These are phyloP conservation scores for Setophaga kirtlandii DNA, from an alignment of 2,113 vertebrate species.

Conservation along the genomic window DNA sequence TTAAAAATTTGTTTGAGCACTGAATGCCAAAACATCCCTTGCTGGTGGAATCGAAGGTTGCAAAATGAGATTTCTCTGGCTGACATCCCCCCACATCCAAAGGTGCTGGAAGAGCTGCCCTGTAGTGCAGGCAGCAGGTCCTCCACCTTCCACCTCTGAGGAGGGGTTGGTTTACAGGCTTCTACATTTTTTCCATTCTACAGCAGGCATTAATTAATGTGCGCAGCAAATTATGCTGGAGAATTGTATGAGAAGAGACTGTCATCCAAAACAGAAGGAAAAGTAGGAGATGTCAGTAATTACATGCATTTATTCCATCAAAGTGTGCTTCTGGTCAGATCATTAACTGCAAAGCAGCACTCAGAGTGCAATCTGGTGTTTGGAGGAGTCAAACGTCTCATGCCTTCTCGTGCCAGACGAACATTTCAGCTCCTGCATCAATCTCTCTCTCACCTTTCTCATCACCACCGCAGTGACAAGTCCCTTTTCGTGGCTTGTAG, in stretches of 20 bases:
- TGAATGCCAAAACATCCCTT: background rate
- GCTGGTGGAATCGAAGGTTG: background rate
- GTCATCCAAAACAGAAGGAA: background rate
- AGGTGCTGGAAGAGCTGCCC: background rate
- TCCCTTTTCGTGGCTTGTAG: background rate
- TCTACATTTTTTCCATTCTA: background rate
- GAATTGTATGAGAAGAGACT: background rate
- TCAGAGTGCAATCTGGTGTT: background rate
- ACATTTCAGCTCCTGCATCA: background rate
- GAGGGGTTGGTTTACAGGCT: background rate
- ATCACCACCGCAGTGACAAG: background rate
- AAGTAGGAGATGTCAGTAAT: background rate
- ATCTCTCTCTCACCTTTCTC: slow-evolving; percentile 8
- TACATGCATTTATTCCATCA: background rate
- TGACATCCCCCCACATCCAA: rapidly evolving
- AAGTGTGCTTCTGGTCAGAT: background rate
- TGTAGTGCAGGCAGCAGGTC: background rate
- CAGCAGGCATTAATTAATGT: background rate
- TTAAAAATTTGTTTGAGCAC: background rate
- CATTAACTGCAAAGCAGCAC: background rate
- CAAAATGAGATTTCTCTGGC: background rate
- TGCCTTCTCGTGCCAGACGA: background rate
- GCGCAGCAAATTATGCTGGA: background rate
- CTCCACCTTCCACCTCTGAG: background rate
- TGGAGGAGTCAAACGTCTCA: background rate